phyloP scores from a whole-genome alignment of 2,113 vertebrate genomes.

The Collichthys lucidus region DNA sequence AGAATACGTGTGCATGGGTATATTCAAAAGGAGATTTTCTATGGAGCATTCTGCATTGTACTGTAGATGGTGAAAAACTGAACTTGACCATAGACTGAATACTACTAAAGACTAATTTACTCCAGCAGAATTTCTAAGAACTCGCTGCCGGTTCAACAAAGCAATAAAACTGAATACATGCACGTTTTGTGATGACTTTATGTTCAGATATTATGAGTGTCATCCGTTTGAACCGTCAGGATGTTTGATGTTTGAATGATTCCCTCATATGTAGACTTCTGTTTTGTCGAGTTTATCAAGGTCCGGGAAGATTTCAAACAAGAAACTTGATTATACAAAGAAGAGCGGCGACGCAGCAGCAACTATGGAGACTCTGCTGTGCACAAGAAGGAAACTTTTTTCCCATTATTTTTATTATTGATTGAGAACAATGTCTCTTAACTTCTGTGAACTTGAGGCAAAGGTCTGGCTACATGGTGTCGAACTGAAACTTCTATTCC shows the following conservation, averaged over 20 bases:
- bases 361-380: no score
- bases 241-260: not conserved
- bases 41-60: not conserved
- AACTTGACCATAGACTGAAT: slow-evolving; percentile 3
- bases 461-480: slow-evolving; percentile 16
- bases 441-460: slow-evolving; percentile 1
- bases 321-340: no score
- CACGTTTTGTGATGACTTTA: no score
- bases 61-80: not conserved
- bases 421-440: not conserved
- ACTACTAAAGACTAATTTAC: not conserved
- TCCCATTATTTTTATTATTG: not conserved
- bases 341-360: no score
- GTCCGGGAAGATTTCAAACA: no score
- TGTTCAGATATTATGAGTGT: not conserved
- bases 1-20: not conserved
- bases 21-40: slow-evolving; percentile 10
- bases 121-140: not conserved
- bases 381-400: not conserved
- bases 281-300: not conserved
- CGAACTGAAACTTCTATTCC: not conserved
- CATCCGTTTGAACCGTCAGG: not conserved
- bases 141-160: not conserved
- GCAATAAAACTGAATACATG: not conserved
- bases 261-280: no score